phyloP scores from a whole-genome alignment of 1,140 invertebrate species.

The Atta colombica region DNA sequence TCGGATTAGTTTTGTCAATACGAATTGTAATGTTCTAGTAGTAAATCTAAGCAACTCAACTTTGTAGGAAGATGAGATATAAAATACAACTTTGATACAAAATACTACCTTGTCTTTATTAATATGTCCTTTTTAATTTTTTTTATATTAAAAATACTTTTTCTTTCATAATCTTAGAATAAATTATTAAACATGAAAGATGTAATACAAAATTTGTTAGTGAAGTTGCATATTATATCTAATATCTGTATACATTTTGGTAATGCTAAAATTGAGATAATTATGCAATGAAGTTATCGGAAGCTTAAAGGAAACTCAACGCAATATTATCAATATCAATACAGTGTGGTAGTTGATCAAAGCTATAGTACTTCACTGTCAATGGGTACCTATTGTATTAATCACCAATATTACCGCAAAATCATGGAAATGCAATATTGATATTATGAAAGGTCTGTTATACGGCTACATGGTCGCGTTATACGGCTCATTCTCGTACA shows the following conservation, averaged over 20 bases:
- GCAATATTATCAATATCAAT: constrained; percentile 28
- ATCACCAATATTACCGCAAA: not conserved
- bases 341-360: constrained; percentile 6
- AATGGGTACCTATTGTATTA: constrained; percentile 7
- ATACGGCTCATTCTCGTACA: not conserved
- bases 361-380: not conserved
- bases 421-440: constrained; percentile 27
- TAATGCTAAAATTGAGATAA: not conserved
- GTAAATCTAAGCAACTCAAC: not conserved
- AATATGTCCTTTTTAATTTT: not conserved
- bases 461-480: constrained; percentile 5
- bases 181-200: not conserved
- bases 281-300: not conserved
- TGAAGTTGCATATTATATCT: not conserved
- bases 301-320: not conserved
- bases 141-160: not conserved
- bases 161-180: not conserved
- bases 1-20: constrained; percentile 36
- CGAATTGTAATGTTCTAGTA: not conserved
- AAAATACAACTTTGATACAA: not conserved
- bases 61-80: not conserved
- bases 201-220: not conserved
- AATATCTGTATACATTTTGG: not conserved
- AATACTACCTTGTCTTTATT: not conserved
- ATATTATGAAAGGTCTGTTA: constrained; percentile 30